Evolutionary conservation across 2,888 invertebrate genomes (phyloP).

Genomic region (Petrophora chlorosata): DNA sequence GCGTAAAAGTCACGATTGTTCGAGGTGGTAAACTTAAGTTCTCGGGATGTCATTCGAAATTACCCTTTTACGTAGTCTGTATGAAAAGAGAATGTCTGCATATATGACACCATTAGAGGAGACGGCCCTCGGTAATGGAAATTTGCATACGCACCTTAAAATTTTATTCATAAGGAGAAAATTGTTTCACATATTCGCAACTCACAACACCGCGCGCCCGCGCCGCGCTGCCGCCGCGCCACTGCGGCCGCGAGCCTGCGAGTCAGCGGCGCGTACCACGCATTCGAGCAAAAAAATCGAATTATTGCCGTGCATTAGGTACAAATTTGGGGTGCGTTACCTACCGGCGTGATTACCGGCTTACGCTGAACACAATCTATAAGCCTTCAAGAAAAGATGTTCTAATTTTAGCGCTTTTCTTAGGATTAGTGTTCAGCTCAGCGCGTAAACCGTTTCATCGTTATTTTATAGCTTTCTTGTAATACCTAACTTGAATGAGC

Average conservation of each 20-base stretch:
- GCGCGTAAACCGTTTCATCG: background rate
- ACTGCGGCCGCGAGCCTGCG: no score
- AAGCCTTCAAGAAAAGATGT: constrained; percentile 25
- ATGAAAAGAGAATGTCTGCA: constrained; percentile 71
- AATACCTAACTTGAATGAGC: background rate
- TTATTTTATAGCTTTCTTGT: background rate
- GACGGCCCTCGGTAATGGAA: constrained; percentile 73
- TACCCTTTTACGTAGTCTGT: constrained; percentile 62
- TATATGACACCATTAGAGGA: constrained; percentile 73
- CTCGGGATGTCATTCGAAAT: constrained; percentile 52
- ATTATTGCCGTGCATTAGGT: constrained; percentile 68
- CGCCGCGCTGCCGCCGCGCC: constrained; percentile 17
- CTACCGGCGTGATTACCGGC: constrained; percentile 51
- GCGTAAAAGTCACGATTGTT: constrained; percentile 38
- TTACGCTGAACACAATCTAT: constrained; percentile 27
- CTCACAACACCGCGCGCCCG: constrained; percentile 25
- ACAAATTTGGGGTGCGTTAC: constrained; percentile 56
- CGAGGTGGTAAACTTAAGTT: constrained; percentile 41
- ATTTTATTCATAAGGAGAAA: constrained; percentile 82
- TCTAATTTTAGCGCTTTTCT: constrained; percentile 16
- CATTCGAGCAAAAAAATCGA: constrained; percentile 72
- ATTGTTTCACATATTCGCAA: constrained; percentile 72
- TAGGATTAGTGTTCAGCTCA: constrained; percentile 1
- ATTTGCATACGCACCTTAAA: constrained; percentile 81
- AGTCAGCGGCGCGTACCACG: constrained; percentile 43